Evolutionary conservation across 2,113 vertebrate species (phyloP), one percentile per base, ranked within the genome.

Genomic region (Ancistrus triradiatus): DNA sequence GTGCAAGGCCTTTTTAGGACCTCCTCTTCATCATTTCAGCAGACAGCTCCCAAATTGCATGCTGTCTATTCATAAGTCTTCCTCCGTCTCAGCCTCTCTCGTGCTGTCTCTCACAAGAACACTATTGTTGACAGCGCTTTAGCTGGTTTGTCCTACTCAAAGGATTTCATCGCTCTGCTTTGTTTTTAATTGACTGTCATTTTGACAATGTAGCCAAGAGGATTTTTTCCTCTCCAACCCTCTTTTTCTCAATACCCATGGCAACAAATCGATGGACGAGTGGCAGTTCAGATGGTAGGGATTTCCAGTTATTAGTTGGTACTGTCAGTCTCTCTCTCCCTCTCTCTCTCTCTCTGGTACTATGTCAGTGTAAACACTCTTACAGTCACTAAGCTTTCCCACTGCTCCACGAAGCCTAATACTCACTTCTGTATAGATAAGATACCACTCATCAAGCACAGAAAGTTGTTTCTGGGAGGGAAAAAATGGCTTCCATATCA

Each of bases 181-280:
- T 40, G 43, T 19, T 78, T 83, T 81, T 84, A 83, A 86, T 81
- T 81, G 81, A 81, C 80, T 86, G 81, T 81, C 80, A 82, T 85
- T 77, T 59, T 85, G 67, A 56, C 59, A 51, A 27, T 46, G 76
- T 48, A 72, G 82, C 80, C 80, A 79, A 69, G 69, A 72, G 70
- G 70, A 70, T 74, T 28, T 73, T 71, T 15, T 75, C 69, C 68
- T 69, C 74, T 78, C 82, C 75, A 76, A 18, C 37, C 48, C 21
- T 42, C 35, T 22, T 48, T 31, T 63, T 31, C 37, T 52, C 68
- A 74, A 78, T 69, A 80, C 81, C 77, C 71, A 40, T 80, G 80
- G 80, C 83, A 85, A 81, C 76, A 80, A 84, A 84, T 85, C 79
- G 74, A 85, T 86, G 76, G 77, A 76, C 69, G 72, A 40, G 78